Evolutionary conservation across 2,888 invertebrate genomes (phyloP).

Genomic region (Lissonota sp.): DNA sequence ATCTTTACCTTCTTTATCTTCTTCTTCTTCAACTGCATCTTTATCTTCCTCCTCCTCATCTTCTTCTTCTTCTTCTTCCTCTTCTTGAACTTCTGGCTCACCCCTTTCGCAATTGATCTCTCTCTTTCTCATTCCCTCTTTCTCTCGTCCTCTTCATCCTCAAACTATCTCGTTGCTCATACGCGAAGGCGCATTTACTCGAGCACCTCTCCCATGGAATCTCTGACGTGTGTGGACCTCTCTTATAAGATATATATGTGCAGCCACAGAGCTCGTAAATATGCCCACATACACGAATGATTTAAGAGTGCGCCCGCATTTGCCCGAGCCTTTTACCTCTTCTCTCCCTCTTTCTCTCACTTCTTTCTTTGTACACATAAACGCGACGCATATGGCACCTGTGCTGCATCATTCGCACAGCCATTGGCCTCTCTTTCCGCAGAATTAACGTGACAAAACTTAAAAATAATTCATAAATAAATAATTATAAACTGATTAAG

Average conservation of each 20-base stretch:
- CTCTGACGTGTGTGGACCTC: conserved; percentile 11
- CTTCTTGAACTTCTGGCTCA: conserved; percentile 5
- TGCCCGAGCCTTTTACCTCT: conserved; percentile 51
- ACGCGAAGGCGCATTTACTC: conserved; percentile 4
- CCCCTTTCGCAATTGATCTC: background rate
- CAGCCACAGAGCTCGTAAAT: conserved; percentile 62
- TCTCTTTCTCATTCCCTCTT: conserved; percentile 5
- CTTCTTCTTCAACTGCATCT: too few species aligned
- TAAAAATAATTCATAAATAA: background rate
- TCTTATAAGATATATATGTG: conserved; percentile 31
- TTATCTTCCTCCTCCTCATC: background rate
- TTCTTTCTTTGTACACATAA: conserved; percentile 21
- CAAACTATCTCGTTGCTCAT: background rate
- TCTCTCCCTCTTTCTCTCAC: background rate
- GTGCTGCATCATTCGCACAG: background rate
- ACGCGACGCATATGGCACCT: conserved; percentile 42
- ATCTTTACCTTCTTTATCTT: conserved; percentile 33
- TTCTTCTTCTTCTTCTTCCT: background rate
- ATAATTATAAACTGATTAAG: background rate
- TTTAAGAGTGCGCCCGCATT: conserved; percentile 64
- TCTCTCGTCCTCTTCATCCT: background rate
- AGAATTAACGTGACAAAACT: background rate
- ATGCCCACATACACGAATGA: conserved; percentile 65
- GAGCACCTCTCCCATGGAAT: conserved; percentile 31
- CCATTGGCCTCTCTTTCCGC: background rate